These are phyloP conservation scores for Nannospalax galili DNA, from an alignment of 2,113 vertebrate species.

Conservation along the genomic window DNA sequence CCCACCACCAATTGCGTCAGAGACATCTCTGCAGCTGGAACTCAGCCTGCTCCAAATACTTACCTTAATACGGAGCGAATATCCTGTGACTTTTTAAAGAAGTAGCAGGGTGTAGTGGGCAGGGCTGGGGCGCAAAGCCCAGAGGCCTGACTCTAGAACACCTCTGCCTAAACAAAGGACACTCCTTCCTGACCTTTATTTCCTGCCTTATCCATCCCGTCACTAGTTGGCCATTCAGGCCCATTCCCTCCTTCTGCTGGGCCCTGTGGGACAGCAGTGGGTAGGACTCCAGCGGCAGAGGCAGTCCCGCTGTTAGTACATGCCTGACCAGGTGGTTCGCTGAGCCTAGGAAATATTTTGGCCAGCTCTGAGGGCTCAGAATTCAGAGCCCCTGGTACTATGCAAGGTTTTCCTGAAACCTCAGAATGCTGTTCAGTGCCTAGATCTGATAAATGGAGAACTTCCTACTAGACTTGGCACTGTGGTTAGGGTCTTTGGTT, in stretches of 20 bases:
- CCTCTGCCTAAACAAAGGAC: background rate
- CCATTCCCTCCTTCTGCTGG: background rate
- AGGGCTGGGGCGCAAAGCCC: background rate
- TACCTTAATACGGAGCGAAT: conserved; percentile 58
- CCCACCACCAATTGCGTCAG: background rate
- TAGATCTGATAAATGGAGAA: background rate
- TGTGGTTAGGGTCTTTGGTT: background rate
- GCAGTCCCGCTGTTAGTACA: background rate
- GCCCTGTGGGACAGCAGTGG: background rate
- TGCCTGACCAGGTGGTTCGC: background rate
- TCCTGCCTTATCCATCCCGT: background rate
- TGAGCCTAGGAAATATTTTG: background rate
- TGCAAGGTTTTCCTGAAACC: background rate
- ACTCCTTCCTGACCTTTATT: background rate
- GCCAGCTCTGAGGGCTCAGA: background rate
- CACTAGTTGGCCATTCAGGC: background rate
- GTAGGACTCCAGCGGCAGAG: no score
- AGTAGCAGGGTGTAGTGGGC: background rate
- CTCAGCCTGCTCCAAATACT: background rate
- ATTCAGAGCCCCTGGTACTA: background rate
- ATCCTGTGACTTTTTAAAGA: conserved; percentile 55
- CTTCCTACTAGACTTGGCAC: background rate
- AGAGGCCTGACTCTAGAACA: conserved; percentile 7
- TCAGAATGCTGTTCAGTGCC: background rate
- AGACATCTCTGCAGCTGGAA: background rate